Percentiles rank a stretch among this genome's conserved stretches.
Evolutionary conservation across 2,113 vertebrate species (phyloP).

Genomic region (Felis chaus): DNA sequence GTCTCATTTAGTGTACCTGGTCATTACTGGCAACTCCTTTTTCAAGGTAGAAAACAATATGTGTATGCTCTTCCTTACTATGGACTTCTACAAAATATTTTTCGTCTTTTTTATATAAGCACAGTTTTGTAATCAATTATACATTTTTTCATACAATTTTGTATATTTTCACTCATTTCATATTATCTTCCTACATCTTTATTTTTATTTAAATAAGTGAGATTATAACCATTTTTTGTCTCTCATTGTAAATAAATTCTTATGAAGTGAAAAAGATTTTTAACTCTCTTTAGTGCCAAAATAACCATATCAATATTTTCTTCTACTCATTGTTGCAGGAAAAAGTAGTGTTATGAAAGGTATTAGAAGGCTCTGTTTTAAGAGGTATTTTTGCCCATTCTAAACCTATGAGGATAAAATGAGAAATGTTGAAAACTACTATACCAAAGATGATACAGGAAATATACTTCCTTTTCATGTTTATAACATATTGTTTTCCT

Average conservation of each 20-base stretch:
- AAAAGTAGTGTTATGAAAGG: constrained; percentile 1
- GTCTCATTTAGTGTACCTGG: neutral
- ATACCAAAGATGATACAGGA: neutral
- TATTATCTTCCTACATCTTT: neutral
- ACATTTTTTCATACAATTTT: constrained; percentile 15
- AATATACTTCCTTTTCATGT: neutral
- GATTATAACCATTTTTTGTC: neutral
- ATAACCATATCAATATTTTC: neutral
- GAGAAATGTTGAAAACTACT: neutral
- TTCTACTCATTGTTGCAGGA: neutral
- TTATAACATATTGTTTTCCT: neutral
- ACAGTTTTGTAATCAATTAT: neutral
- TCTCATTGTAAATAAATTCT: constrained; percentile 5
- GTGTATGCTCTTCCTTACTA: neutral
- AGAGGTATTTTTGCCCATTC: neutral
- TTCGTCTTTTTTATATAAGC: neutral
- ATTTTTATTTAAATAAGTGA: constrained; percentile 7
- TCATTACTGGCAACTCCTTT: neutral
- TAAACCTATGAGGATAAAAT: constrained; percentile 32
- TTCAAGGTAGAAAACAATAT: neutral
- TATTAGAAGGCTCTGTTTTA: neutral
- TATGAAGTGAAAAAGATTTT: neutral
- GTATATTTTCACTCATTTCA: neutral
- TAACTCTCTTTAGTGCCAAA: neutral
- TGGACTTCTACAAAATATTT: neutral